Evolutionary conservation across 2,113 vertebrate genomes (phyloP), one percentile per base, ranked within the genome.

Genomic region (Labeo catla): DNA sequence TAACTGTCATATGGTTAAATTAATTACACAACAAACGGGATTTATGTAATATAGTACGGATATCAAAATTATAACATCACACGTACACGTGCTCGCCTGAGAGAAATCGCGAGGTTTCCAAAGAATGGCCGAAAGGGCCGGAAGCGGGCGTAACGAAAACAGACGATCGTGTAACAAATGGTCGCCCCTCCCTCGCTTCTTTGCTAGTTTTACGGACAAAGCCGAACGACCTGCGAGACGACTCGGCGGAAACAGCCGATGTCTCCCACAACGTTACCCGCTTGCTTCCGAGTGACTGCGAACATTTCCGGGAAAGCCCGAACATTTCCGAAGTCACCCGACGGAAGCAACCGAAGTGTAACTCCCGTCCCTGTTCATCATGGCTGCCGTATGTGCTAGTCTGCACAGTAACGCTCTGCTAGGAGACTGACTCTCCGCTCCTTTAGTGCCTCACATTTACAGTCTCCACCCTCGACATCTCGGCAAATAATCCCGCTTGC

Each of bases 381-480:
- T 95, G 95, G 95, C 94, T 89, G 92, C 92, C 87, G 93, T 93
- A 91, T 93, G 94, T 93, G 90, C 92, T 73, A 73, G 81, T 94
- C 91, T 94, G 89, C 90, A 88, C 88, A 93, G 93, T 91, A 89
- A 89, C 94, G 94, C 92, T 94, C 93, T 88, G 91, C 91, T 92
- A 89, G 93, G 93, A 93, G 91, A 91, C 88, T 93, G 93, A 94
- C 91, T 94, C 92, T 92, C 73, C 86, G 89, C 77, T 87, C 81
- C 78, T 91, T 87, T 90, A 86, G 91, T 89, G 93, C 92, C 92
- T 92, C 91, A 52, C 63, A 85, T 86, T 83, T 90, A 81, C 81
- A 87, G 76, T 86, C 86, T 88, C 81, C 85, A 87, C 82, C 89
- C 86, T 50, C 88, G 87, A 70, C 80, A 89, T 83, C 89, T 87